phyloP scores from a whole-genome alignment of 2,888 invertebrate species.

The Tyria jacobaeae region DNA sequence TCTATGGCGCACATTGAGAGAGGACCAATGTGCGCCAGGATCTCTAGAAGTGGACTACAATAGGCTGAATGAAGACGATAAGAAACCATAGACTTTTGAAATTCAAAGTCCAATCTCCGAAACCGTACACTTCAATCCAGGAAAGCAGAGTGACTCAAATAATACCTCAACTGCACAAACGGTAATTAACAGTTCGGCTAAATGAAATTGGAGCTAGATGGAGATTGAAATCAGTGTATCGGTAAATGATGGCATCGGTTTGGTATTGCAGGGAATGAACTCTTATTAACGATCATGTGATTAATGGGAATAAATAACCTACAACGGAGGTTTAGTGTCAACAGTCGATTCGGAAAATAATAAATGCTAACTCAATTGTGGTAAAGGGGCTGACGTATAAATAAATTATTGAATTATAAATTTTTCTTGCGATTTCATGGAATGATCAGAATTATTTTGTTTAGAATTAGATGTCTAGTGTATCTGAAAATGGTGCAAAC shows the following conservation, averaged over 20 bases:
- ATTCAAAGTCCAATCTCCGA: neutral
- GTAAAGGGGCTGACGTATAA: neutral
- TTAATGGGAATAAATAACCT: conserved; percentile 59
- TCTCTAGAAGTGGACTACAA: too few species aligned
- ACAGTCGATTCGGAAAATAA: conserved; percentile 18
- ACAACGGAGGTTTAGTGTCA: conserved; percentile 8
- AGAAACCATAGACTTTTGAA: neutral
- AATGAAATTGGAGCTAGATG: conserved; percentile 43
- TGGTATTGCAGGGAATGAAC: conserved; percentile 48
- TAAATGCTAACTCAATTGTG: neutral
- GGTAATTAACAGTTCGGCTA: conserved; percentile 42
- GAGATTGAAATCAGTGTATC: conserved; percentile 41
- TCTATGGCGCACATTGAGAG: too few species aligned
- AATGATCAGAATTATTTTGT: neutral
- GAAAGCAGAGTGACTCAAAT: conserved; percentile 19
- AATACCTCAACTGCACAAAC: conserved; percentile 29
- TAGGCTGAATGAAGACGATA: too few species aligned
- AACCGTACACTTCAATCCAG: conserved; percentile 8
- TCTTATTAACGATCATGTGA: conserved; percentile 59
- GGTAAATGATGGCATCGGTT: conserved; percentile 49
- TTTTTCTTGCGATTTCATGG: neutral
- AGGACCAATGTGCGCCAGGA: too few species aligned
- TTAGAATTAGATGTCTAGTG: neutral
- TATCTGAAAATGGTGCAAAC: too few species aligned
- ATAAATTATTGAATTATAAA: too few species aligned